Evolutionary conservation across 1,140 invertebrate species (phyloP).

Genomic region (Delia radicum): DNA sequence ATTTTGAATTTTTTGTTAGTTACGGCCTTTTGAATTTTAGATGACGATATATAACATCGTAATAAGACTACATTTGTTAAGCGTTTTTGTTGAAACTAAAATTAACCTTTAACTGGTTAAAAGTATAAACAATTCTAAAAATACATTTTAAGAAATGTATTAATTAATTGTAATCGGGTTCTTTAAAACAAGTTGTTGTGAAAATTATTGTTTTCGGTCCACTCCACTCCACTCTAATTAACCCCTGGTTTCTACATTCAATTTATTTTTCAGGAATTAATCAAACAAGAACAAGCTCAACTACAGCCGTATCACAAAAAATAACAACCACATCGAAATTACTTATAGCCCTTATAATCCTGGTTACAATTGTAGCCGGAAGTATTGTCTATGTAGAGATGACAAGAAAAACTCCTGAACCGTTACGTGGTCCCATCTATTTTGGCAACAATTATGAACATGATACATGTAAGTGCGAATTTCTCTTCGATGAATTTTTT

Average conservation of each 20-base stretch:
- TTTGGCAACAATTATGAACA: constrained; percentile 50
- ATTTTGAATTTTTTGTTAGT: no score
- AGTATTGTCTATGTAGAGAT: constrained; percentile 41
- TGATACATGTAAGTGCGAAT: constrained; percentile 45
- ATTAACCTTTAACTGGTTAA: no score
- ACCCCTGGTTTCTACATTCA: not conserved
- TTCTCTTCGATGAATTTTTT: not conserved
- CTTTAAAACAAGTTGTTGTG: no score
- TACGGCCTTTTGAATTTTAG: no score
- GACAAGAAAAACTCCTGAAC: constrained; percentile 12
- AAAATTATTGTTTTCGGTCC: no score
- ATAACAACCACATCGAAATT: constrained; percentile 41
- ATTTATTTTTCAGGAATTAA: constrained; percentile 38
- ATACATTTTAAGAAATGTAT: no score
- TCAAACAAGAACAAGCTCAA: constrained; percentile 27
- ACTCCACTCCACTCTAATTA: no score
- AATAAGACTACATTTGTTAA: no score
- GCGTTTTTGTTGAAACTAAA: no score
- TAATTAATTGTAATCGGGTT: no score
- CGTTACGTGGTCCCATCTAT: constrained; percentile 32
- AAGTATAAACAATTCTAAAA: no score
- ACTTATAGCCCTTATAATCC: constrained; percentile 36
- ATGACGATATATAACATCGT: no score
- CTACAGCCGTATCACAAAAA: constrained; percentile 28
- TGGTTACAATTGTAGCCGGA: constrained; percentile 38